Evolutionary conservation across 2,888 invertebrate species (phyloP), one percentile per base, ranked within the genome.

Genomic region (Gastracanthus pulcherrimus): DNA sequence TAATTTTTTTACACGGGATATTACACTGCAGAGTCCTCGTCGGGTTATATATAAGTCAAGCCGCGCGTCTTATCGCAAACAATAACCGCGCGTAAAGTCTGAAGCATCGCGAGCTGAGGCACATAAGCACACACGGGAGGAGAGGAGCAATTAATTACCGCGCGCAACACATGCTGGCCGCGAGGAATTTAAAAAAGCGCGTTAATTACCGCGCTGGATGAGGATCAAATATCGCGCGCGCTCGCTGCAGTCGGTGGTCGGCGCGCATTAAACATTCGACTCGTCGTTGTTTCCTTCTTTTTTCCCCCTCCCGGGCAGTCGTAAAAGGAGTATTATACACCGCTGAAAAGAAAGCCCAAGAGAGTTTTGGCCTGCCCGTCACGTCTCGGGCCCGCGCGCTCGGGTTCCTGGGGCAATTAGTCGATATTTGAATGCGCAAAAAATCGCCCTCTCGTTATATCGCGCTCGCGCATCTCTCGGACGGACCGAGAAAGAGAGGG

Each of bases 381-480:
- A 79, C 79, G 79, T 79, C 23, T 34, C 60, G 36, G 48, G 36
- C 13, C 11, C 90, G 13, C 19, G 67, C 58, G 41, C 87, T 60
- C 80, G 48, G 80, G 72, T 75, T 75, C 75, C 80, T 87, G 87
- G 89, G 88, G 90, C 90, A 91, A 91, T 91, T 91, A 91, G 91
- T 91, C 90, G 91, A 91, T 91, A 91, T 91, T 91, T 91, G 90
- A 91, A 91, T 91, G 89, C 89, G 89, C 90, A 90, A 91, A 91
- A 91, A 91, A 89, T 84, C 84, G 89, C 89, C 89, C 90, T 89
- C 90, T 89, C 88, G 87, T 72, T 72, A 80, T 76, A 84, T 83
- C 77, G 83, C 85, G 81, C 76, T n/a, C 45, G 45, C 31, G 31
- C 62, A 64, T 71, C 70, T 62, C 36, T 26, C 19, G 62, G 31